Evolutionary conservation across 2,797 vertebrate species (phyloP).

Genomic region (Ceryle rudis): DNA sequence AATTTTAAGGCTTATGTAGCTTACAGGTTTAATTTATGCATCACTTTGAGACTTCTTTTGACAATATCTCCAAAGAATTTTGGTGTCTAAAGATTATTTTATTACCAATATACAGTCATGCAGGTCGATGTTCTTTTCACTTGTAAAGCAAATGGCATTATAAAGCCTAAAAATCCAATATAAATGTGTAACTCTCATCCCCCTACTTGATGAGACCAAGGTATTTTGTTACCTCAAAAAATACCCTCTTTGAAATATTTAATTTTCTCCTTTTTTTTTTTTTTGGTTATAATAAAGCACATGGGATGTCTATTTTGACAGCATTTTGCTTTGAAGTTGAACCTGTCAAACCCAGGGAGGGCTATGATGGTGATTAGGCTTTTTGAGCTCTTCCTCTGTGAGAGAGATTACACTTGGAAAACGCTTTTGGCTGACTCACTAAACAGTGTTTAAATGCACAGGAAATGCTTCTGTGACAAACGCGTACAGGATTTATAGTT

Average conservation of each 20-base stretch:
- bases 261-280: not conserved
- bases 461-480: slow-evolving; percentile 32
- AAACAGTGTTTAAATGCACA: slow-evolving; percentile 10
- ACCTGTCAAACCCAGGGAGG: not conserved
- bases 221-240: not conserved
- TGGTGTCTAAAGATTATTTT: slow-evolving; percentile 34
- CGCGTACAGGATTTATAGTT: not conserved
- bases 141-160: slow-evolving; percentile 69
- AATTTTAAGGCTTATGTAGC: not conserved
- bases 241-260: not conserved
- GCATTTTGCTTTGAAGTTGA: not conserved
- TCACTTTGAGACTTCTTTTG: slow-evolving; percentile 16
- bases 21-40: not conserved
- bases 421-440: slow-evolving; percentile 34
- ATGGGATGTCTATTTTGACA: not conserved
- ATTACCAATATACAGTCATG: slow-evolving; percentile 51
- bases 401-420: slow-evolving; percentile 27
- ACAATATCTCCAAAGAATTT: not conserved
- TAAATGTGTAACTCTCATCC: not conserved
- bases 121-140: slow-evolving; percentile 63
- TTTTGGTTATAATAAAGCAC: not conserved
- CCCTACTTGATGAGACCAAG: slow-evolving; percentile 30
- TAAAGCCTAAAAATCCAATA: slow-evolving; percentile 64
- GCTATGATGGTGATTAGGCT: not conserved
- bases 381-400: not conserved